phyloP scores from a whole-genome alignment of 1,140 invertebrate species.

The Lepidurus apus region DNA sequence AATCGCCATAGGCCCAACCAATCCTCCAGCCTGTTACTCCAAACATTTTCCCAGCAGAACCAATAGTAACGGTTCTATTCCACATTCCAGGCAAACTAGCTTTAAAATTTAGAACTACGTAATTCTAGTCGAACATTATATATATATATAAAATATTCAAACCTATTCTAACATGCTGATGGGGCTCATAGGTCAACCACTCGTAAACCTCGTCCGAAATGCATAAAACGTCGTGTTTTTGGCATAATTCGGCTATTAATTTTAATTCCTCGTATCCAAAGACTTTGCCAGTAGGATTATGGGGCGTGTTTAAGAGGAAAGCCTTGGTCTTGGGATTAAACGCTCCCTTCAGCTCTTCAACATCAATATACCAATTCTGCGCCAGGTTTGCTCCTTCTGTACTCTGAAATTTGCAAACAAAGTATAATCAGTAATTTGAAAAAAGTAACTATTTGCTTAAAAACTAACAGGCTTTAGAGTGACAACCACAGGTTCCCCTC shows the following conservation, averaged over 20 bases:
- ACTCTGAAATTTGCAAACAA: neutral
- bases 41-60: constrained; percentile 96
- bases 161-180: constrained; percentile 85
- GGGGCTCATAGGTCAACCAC: constrained; percentile 85
- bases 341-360: constrained; percentile 67
- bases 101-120: constrained; percentile 41
- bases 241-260: constrained; percentile 77
- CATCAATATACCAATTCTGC: constrained; percentile 83
- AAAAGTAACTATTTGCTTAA: neutral
- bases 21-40: constrained; percentile 95
- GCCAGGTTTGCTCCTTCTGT: constrained; percentile 47
- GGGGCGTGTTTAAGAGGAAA: constrained; percentile 92
- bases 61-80: constrained; percentile 94
- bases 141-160: too few species aligned
- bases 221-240: constrained; percentile 85
- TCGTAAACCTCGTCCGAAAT: constrained; percentile 98
- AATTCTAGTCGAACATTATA: neutral
- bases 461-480: constrained; percentile 69
- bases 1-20: constrained; percentile 93
- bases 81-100: constrained; percentile 95
- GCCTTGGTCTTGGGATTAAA: constrained; percentile 90
- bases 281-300: constrained; percentile 93
- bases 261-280: constrained; percentile 53
- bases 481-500: constrained; percentile 80
- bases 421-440: too few species aligned